Evolutionary conservation across 2,888 invertebrate genomes (phyloP), one percentile per base, ranked within the genome.

Genomic region (Nineta flava): DNA sequence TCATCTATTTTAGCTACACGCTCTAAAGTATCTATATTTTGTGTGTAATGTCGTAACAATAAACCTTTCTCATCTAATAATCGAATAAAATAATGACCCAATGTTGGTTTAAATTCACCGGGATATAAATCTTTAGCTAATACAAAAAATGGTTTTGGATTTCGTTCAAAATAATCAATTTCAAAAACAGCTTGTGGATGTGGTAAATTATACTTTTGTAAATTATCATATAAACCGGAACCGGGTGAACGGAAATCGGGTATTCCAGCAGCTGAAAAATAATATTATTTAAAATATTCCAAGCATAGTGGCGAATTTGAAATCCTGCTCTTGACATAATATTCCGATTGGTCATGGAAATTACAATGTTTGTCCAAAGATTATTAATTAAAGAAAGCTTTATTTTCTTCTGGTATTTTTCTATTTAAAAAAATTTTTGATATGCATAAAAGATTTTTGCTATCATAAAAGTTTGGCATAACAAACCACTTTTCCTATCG

Each of bases 21-120:
- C 66, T 97, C 96, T 53, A 96, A 65, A 0, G 91, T 90, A 65
- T 97, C 96, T 56, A 97, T 92, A 65, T 97, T 97, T 72, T 96
- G 84, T 0, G 86, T 86, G 59, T 85, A 87, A 64, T 87, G 86
- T 13, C 87, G 75, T 9, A 83, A 64, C 0, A 87, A 64, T 3
- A 83, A 56, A 2, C 81, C 87, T 70, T 95, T 94, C 26, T 92
- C 84, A 62, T 85, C 73, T 48, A 97, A 66, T 54, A 96, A 65
- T 56, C 78, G 79, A 48, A 95, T 79, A 62, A 97, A 97, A 65
- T 92, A 93, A 68, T 96, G 96, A 56, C 85, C 81, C 1, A 79
- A 71, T 0, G 96, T 96, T 1, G 95, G 96, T 65, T 85, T 86
- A 59, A 90, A 88, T 40, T 75, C 77, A 19, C 87, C 87, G 0